Evolutionary conservation across 1,140 invertebrate genomes (phyloP).

Genomic region (Callitettix versicolor): DNA sequence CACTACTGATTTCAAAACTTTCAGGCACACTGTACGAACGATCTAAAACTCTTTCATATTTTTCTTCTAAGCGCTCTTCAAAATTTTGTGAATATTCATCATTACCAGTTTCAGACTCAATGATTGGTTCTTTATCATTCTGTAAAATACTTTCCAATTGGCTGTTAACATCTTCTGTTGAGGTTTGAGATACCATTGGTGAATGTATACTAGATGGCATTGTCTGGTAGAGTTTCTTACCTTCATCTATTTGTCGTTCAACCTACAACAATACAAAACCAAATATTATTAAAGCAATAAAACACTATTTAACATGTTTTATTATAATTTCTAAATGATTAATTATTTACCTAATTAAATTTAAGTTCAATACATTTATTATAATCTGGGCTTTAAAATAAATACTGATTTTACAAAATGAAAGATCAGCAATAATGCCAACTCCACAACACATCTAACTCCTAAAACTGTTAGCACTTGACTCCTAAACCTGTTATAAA

Average conservation of each 20-base stretch:
- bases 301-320: neutral
- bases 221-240: conserved; percentile 57
- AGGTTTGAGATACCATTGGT: neutral
- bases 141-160: neutral
- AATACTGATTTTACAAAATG: too few relatives aligned
- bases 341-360: neutral
- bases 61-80: conserved; percentile 20
- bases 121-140: neutral
- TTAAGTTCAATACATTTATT: too few relatives aligned
- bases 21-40: conserved; percentile 15
- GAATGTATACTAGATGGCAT: conserved; percentile 47
- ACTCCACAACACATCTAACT: too few relatives aligned
- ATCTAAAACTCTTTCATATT: neutral
- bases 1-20: conserved; percentile 10
- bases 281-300: neutral
- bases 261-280: conserved; percentile 31
- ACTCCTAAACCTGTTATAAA: too few relatives aligned
- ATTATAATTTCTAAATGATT: neutral
- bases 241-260: conserved; percentile 50
- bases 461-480: too few relatives aligned
- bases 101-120: conserved; percentile 6
- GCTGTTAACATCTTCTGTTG: too few relatives aligned
- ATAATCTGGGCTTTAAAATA: too few relatives aligned
- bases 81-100: conserved; percentile 22
- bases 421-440: too few relatives aligned